Conservation (phyloP, 2,888 invertebrate species). For the Oegoconia quadripuncta region DNA sequence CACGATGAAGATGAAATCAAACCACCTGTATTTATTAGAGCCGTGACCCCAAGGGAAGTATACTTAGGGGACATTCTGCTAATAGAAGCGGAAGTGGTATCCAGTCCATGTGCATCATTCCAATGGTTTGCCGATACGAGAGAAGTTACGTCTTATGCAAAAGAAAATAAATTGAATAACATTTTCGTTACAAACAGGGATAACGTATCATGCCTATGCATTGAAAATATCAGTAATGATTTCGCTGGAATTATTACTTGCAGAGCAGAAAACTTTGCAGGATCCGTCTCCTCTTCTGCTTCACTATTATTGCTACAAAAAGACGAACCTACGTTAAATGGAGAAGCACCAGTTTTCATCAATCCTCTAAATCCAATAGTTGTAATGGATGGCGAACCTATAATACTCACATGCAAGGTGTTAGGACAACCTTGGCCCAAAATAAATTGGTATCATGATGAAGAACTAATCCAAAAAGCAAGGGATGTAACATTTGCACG, state of each 20-base stretch:
- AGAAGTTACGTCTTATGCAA: slow-evolving; percentile 78
- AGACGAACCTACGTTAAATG: slow-evolving; percentile 50
- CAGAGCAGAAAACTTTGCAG: slow-evolving; percentile 93
- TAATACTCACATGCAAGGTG: slow-evolving; percentile 85
- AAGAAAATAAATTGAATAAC: slow-evolving; percentile 81
- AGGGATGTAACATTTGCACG: slow-evolving; percentile 88
- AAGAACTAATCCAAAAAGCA: slow-evolving; percentile 84
- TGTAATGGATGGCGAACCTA: slow-evolving; percentile 95
- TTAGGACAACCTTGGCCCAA: slow-evolving; percentile 88
- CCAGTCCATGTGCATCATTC: slow-evolving; percentile 89
- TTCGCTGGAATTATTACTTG: slow-evolving; percentile 89
- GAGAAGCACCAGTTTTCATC: slow-evolving; percentile 85
- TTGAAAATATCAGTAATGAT: slow-evolving; percentile 84
- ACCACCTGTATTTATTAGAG: slow-evolving; percentile 86
- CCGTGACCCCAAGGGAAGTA: slow-evolving; percentile 84
- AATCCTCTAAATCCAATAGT: slow-evolving; percentile 85
- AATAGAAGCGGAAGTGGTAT: slow-evolving; percentile 87
- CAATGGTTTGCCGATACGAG: slow-evolving; percentile 90
- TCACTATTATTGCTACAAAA: slow-evolving; percentile 82
- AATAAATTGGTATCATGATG: slow-evolving; percentile 89
- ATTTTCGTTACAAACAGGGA: slow-evolving; percentile 84
- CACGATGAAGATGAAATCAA: slow-evolving; percentile 79
- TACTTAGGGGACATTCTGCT: slow-evolving; percentile 87
- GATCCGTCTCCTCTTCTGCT: slow-evolving; percentile 92
- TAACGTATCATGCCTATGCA: slow-evolving; percentile 88